Base-by-base conservation (phyloP, 2,888 invertebrate species). In the Calameuta pallipes region DNA sequence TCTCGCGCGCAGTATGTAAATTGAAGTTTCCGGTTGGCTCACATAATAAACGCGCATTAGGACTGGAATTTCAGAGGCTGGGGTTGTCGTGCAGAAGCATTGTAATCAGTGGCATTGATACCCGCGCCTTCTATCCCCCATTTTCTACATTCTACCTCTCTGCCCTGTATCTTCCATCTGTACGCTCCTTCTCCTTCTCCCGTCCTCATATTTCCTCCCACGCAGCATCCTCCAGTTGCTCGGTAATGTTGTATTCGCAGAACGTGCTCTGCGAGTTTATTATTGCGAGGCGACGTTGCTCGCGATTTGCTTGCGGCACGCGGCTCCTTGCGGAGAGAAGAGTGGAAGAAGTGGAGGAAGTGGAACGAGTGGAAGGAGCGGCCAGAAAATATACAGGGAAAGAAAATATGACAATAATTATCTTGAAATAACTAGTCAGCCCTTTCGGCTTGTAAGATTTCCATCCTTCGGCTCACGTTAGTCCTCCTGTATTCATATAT, bases 41-140 rank as follows among this genome's bases (percentile, higher is more conserved):
- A 77, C 79, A 77, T 81, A 83, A 83, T 82, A 83, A 83, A 81
- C 81, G 80, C 82, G 81, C 76, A 82, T 84, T 84, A 83, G 82
- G 81, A 80, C 41, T 80, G 75, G 41, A 78, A 78, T 75, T 78
- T 70, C 33, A 75, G 35, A 31, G 35, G 69, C 69, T 75, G 78
- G 75, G 35, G 69, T 75, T 75, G 78, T 75, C 78, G 78, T 76
- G 75, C 74, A 31, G 73, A 79, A 69, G 77, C 75, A 83, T 83
- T 80, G 80, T 83, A 83, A 83, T 84, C 82, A 78, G 79, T 69
- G 76, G 77, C 83, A 81, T 81, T 82, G 83, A 83, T 83, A 82
- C 76, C 79, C 76, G 79, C 78, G 68, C 73, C 76, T 75, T 69
- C 34, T 77, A 36, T 74, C 35, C n/a, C 56, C 56, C 74, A 74